Evolutionary conservation across 64 coral and sea anemone genomes (phyloP), one percentile per base, ranked within the genome.

Genomic region (Pachyseris speciosa): DNA sequence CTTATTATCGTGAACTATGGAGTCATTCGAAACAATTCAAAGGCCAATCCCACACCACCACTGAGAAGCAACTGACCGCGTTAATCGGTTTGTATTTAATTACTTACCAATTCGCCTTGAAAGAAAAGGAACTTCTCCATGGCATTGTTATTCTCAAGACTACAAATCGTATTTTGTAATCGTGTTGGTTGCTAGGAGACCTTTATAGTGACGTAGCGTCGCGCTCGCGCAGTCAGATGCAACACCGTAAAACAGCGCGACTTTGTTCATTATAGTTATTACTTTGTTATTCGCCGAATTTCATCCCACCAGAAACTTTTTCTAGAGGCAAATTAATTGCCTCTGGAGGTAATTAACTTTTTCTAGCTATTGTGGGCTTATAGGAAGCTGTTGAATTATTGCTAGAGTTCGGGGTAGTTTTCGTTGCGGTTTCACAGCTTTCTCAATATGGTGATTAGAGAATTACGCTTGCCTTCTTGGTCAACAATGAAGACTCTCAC

Each of bases 1-100:
- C 3, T 33, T 22, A 36, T 38, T 79, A 19, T 38, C 37, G 29
- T 1, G 37, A 53, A 37, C 50, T 5, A 51, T 4, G n/a, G 11
- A n/a, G 30, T 7, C 17, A 79, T 22, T 37, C 48, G 27, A 34
- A 37, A 58, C 29, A 36, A 11, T 20, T 34, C 40, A 36, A 58
- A 57, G 51, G 75, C 50, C 2, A 17, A 32, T 17, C 22, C 0
- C 34, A 9, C 5, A 63, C 34, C 36, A 27, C 7, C 53, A 15
- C 19, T 13, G 12, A 59, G 7, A 61, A n/a, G 20, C 32, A 38
- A 81, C 36, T 41, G 22, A 24, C 33, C 7, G 34, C 48, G 15
- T 81, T 81, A 39, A 40, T 36, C 34, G 77, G 31, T 39, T 60
- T 61, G 77, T 61, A 61, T 61, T 81, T 81, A 38, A 39, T 81